These are phyloP conservation scores for Acromyrmex heyeri DNA, from an alignment of 1,140 invertebrate species.

Conservation along the genomic window DNA sequence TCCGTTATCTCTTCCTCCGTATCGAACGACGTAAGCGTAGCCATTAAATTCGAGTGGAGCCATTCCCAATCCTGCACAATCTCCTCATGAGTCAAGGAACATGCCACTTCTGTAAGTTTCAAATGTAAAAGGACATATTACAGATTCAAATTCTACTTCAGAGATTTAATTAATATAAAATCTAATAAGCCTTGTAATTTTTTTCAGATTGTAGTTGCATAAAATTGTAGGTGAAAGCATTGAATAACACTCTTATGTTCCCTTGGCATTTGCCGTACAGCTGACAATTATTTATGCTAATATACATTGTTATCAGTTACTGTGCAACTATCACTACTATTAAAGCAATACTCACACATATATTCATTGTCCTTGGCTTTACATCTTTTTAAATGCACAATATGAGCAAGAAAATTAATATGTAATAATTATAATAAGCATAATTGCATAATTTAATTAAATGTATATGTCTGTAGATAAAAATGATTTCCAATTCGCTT, in stretches of 20 bases:
- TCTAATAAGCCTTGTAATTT: not conserved
- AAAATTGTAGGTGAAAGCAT: not conserved
- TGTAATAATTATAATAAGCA: not conserved
- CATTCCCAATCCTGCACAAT: constrained; percentile 98
- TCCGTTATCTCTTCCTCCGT: constrained; percentile 97
- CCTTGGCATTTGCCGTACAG: not conserved
- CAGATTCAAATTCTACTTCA: not conserved
- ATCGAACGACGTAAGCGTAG: constrained; percentile 96
- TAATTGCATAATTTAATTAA: constrained; percentile 4
- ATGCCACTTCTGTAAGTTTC: constrained; percentile 92
- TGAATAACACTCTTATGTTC: not conserved
- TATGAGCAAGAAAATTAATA: not conserved
- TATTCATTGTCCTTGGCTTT: not conserved
- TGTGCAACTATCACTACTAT: constrained; percentile 1
- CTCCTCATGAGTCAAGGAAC: constrained; percentile 94
- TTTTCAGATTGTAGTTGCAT: not conserved
- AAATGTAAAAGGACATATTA: constrained; percentile 57
- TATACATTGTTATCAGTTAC: constrained; percentile 16
- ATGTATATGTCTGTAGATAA: not conserved
- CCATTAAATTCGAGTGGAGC: constrained; percentile 95
- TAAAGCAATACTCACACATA: constrained; percentile 4
- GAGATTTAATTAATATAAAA: constrained; percentile 8
- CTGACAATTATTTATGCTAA: constrained; percentile 25
- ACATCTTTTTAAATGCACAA: not conserved
- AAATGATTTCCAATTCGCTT: not conserved